Conservation (phyloP, 2,113 vertebrate genomes). For the Stictonetta naevosa region DNA sequence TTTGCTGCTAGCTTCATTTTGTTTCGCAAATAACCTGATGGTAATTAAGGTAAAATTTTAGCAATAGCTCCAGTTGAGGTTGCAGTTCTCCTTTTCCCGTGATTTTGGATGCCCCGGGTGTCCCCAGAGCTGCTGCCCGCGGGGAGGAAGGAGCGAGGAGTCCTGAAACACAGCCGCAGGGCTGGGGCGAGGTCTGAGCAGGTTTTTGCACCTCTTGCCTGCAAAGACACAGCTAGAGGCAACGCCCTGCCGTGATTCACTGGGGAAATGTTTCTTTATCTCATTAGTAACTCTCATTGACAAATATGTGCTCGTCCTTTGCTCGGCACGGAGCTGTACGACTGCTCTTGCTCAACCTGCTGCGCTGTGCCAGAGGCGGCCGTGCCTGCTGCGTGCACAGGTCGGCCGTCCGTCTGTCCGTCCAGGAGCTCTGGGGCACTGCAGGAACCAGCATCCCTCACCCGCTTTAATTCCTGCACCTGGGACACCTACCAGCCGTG, state of each 20-base stretch:
- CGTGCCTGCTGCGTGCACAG: no score
- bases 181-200: neutral
- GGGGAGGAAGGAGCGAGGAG: neutral
- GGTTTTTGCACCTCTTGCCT: neutral
- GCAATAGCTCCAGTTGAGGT: neutral
- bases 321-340: rapidly evolving
- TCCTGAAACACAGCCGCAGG: neutral
- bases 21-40: neutral
- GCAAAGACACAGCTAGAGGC: neutral
- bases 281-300: neutral
- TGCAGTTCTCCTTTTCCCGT: neutral
- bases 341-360: neutral
- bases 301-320: neutral
- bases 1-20: neutral
- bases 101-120: neutral
- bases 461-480: neutral
- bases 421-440: no score
- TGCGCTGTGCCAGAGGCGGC: rapidly evolving
- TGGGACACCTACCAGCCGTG: neutral
- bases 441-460: no score
- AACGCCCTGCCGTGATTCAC: constrained; percentile 3
- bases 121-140: neutral
- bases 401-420: no score
- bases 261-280: constrained; percentile 31
- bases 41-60: neutral